These are phyloP conservation scores for Seladonia tumulorum DNA, from an alignment of 2,888 invertebrate species.

Conservation along the genomic window DNA sequence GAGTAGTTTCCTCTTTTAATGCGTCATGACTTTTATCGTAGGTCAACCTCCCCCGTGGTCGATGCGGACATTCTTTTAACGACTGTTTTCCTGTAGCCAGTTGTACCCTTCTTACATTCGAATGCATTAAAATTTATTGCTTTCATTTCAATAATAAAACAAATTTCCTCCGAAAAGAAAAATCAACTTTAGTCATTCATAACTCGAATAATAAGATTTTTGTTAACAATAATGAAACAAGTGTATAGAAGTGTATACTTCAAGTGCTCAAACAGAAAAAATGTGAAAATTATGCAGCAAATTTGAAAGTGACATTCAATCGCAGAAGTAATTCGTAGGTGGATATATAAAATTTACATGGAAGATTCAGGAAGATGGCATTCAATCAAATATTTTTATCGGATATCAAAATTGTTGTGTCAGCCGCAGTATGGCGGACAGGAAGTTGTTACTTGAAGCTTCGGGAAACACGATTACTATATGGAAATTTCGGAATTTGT, in stretches of 20 bases:
- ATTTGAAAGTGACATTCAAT: conserved; percentile 1
- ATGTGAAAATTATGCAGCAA: background rate
- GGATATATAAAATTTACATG: background rate
- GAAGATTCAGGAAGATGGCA: background rate
- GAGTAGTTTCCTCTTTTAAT: conserved; percentile 50
- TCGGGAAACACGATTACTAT: background rate
- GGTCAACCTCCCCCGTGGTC: conserved; percentile 35
- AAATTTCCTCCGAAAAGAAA: background rate
- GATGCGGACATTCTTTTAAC: conserved; percentile 59
- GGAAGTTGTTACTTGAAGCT: conserved; percentile 46
- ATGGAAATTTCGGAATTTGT: background rate
- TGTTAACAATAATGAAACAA: no score
- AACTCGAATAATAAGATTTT: no score
- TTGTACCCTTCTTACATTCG: conserved; percentile 23
- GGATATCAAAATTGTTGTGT: background rate
- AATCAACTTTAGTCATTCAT: no score
- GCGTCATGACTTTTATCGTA: conserved; percentile 53
- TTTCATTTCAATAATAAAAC: background rate
- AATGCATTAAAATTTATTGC: conserved; percentile 21
- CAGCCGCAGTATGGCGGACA: conserved; percentile 44
- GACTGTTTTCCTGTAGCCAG: conserved; percentile 56
- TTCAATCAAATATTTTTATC: background rate
- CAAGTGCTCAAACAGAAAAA: background rate
- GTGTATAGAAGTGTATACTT: background rate
- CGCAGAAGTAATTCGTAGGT: background rate